Evolutionary conservation across 2,113 vertebrate genomes (phyloP), one percentile per base, ranked within the genome.

Genomic region (Ailurus styani): DNA sequence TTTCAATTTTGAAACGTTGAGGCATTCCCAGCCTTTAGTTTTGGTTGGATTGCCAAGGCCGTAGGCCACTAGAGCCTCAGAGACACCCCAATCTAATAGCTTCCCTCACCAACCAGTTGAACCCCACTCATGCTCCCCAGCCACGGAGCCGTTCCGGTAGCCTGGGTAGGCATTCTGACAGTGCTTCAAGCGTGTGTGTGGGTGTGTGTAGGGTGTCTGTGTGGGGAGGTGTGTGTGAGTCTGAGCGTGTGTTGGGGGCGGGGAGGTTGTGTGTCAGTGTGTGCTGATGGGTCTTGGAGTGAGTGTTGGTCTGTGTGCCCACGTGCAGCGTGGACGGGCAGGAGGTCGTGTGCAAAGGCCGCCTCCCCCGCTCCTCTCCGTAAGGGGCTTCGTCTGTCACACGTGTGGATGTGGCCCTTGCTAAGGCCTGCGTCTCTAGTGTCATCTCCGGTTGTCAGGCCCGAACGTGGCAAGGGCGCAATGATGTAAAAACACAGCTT

Each of bases 361-460:
- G 5, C 84, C 66, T 57, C 34, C 6, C 25, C 1, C 17, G 2
- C 40, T 12, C 8, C 14, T 42, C 17, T 66, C 75, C 2, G 12
- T 14, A 52, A 62, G 11, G 2, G 52, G 21, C 17, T 52, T 31
- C 42, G 1, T 1, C 15, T 52, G 45, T 54, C 54, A 12, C 40
- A 18, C 0, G 0, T 1, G 23, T 29, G 17, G 23, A n/a, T 10
- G 7, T 72, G 52, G 34, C 20, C n/a, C 40, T 15, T 18, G 11
- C 55, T 34, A 11, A 27, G 11, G 27, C 18, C 27, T 0, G 0
- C 29, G 70, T 42, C 42, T 29, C 17, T 4, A 7, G 4, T 0
- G 10, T 7, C 27, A 52, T 31, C 91, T 70, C 60, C 25, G 34
- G 34, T 29, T 64, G 37, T 54, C n/a, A 14, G 17, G 23, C 20